A percentile compares a stretch with the other conserved stretches of the same genome.
Conservation (phyloP, 2,888 invertebrate species). For the Spisula subtruncata region DNA sequence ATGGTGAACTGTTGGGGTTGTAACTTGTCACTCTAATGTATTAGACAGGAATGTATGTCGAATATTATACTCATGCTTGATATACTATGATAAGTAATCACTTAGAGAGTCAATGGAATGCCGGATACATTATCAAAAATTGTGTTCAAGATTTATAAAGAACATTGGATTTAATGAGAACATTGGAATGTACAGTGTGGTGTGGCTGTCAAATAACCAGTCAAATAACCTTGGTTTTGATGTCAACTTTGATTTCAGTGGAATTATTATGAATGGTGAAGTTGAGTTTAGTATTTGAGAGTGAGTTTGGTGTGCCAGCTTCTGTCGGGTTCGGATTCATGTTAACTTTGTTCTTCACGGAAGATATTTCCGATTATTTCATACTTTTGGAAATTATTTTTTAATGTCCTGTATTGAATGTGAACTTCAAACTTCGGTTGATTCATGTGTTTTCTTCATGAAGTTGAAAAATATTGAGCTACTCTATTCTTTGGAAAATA, state of each 20-base stretch:
- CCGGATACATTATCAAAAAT: background rate
- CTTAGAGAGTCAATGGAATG: constrained; percentile 13
- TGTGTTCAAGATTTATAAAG: background rate
- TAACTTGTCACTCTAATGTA: constrained; percentile 4
- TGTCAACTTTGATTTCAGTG: background rate
- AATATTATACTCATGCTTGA: background rate
- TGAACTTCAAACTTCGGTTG: too few relatives aligned
- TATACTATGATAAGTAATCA: constrained; percentile 4
- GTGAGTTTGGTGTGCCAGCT: background rate
- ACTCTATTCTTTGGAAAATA: background rate
- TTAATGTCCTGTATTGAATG: too few relatives aligned
- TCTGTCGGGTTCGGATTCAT: too few relatives aligned
- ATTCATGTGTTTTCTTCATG: background rate
- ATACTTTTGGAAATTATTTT: too few relatives aligned
- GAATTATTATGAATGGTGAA: background rate
- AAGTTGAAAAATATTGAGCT: background rate
- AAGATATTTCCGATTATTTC: too few relatives aligned
- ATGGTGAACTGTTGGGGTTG: constrained; percentile 7
- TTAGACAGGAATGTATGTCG: background rate
- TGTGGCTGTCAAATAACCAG: too few relatives aligned
- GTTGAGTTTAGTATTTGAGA: background rate
- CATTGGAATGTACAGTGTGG: background rate
- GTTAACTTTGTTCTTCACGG: too few relatives aligned
- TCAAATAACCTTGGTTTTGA: background rate
- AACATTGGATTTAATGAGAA: constrained; percentile 15